Evolutionary conservation across 2,797 vertebrate genomes (phyloP).

Genomic region (Aplochiton taeniatus): DNA sequence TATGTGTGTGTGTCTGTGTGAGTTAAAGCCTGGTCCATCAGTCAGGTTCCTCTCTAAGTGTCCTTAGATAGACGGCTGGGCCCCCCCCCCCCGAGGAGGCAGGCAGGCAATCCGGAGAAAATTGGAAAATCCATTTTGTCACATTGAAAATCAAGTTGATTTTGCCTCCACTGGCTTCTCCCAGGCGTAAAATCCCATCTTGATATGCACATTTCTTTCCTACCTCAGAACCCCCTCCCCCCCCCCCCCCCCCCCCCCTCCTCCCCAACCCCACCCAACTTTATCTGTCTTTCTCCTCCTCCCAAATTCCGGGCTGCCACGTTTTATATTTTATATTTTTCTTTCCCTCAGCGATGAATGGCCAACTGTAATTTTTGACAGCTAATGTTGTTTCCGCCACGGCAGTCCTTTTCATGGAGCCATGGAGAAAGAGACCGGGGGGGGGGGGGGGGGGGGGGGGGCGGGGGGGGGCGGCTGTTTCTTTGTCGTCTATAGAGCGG

Average conservation of each 20-base stretch:
- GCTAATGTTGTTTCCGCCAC: conserved; percentile 32
- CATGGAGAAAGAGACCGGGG: conserved; percentile 7
- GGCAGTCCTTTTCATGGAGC: conserved; percentile 27
- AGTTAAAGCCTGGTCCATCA: conserved; percentile 19
- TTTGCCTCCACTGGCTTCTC: conserved; percentile 54
- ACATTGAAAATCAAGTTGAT: conserved; percentile 66
- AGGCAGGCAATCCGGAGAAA: conserved; percentile 69
- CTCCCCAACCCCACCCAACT: background rate
- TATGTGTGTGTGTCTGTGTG: conserved; percentile 20
- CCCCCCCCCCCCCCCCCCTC: background rate
- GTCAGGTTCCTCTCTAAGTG: conserved; percentile 36
- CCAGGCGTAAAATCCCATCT: conserved; percentile 56
- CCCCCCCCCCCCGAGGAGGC: conserved; percentile 51
- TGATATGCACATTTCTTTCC: conserved; percentile 66
- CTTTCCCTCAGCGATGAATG: conserved; percentile 48
- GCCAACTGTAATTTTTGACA: conserved; percentile 51
- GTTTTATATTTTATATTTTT: conserved; percentile 36
- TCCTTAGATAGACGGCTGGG: conserved; percentile 52
- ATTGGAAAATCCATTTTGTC: conserved; percentile 84
- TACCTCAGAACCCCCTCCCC: conserved; percentile 18
- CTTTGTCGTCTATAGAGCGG: conserved; percentile 15
- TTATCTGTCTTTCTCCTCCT: background rate
- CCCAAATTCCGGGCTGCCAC: background rate
- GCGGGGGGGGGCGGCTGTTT: background rate
- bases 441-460: too few relatives aligned